These are phyloP conservation scores for Grantiella picta DNA, from an alignment of 2,113 vertebrate species.

Conservation along the genomic window DNA sequence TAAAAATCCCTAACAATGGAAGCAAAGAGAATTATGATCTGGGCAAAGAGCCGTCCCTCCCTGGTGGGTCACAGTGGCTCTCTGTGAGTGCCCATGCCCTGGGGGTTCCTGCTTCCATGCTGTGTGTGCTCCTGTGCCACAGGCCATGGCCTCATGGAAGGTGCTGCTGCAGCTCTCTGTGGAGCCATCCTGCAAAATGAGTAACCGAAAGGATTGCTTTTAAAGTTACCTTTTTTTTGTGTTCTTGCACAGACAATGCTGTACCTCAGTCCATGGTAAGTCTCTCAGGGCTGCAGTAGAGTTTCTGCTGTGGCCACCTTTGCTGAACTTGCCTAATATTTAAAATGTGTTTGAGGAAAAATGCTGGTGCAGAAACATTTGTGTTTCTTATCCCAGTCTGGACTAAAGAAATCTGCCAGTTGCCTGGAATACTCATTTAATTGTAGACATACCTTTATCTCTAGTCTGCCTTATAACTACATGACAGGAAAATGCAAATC, in stretches of 20 bases:
- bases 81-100: background rate
- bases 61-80: background rate
- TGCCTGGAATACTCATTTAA: background rate
- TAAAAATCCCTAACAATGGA: background rate
- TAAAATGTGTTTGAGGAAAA: background rate
- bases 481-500: constrained; percentile 50
- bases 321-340: background rate
- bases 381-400: background rate
- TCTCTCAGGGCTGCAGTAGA: background rate
- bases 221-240: background rate
- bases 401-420: background rate
- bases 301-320: background rate
- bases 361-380: background rate
- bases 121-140: rapidly evolving
- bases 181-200: background rate
- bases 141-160: background rate
- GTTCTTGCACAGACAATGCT: background rate
- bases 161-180: background rate
- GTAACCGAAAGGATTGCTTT: background rate
- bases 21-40: background rate
- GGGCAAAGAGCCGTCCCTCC: background rate
- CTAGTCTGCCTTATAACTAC: constrained; percentile 4
- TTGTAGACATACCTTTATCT: constrained; percentile 13
- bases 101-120: background rate
- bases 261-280: background rate